These are phyloP conservation scores for Cavia porcellus DNA, from an alignment of 2,113 vertebrate species.

Conservation along the genomic window DNA sequence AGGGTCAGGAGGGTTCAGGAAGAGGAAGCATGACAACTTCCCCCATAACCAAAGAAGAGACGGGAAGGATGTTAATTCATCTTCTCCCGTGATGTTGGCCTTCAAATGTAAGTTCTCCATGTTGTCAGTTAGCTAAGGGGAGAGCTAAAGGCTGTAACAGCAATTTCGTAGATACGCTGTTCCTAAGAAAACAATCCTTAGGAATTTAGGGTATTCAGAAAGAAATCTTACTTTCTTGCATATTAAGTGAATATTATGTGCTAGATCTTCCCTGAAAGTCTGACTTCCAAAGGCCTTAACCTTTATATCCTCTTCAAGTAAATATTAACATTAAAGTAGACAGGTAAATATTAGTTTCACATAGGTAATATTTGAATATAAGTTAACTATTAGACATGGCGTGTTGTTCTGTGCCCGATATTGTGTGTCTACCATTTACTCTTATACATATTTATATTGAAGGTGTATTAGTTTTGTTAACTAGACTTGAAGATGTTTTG, in stretches of 20 bases:
- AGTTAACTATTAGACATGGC: neutral
- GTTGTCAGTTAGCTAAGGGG: neutral
- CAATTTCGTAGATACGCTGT: neutral
- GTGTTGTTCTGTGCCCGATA: neutral
- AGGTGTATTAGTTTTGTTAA: neutral
- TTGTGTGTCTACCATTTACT: neutral
- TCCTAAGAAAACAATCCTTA: neutral
- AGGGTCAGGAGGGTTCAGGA: slow-evolving; percentile 90
- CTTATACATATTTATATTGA: neutral
- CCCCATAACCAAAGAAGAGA: slow-evolving; percentile 88
- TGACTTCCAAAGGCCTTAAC: neutral
- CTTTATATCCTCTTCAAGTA: neutral
- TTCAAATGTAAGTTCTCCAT: slow-evolving; percentile 92
- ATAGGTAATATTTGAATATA: neutral
- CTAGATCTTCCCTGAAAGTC: neutral
- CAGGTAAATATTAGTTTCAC: neutral
- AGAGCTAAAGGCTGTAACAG: neutral
- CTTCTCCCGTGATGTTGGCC: slow-evolving; percentile 90
- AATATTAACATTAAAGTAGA: neutral
- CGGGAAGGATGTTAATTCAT: slow-evolving; percentile 87
- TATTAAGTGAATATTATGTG: neutral
- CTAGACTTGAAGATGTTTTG: neutral
- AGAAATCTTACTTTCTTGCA: neutral
- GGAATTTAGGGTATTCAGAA: neutral
- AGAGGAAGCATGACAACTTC: slow-evolving; percentile 90